Evolutionary conservation across 2,888 invertebrate species (phyloP).

Genomic region (Palloptera scutellata): DNA sequence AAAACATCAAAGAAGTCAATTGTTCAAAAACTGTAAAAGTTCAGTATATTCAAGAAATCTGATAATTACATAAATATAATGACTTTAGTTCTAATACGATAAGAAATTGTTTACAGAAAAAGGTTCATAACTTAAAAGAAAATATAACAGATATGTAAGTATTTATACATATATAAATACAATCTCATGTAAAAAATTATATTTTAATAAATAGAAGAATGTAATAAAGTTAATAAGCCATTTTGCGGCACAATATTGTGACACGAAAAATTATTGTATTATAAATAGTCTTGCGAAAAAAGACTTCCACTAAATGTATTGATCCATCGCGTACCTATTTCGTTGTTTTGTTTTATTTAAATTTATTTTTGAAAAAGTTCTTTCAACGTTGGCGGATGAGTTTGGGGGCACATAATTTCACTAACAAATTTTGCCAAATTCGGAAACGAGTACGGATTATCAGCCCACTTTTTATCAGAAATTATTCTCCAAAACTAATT

Average conservation of each 20-base stretch:
- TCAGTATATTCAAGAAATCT: no score
- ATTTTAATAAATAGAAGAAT: no score
- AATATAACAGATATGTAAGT: not conserved
- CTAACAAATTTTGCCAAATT: conserved; percentile 16
- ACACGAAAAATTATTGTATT: not conserved
- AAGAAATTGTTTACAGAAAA: no score
- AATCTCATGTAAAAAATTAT: no score
- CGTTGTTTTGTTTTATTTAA: conserved; percentile 24
- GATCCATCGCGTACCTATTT: not conserved
- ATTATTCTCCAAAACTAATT: conserved; percentile 7
- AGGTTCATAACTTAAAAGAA: no score
- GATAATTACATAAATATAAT: no score
- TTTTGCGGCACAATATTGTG: not conserved
- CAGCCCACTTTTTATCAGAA: conserved; percentile 9
- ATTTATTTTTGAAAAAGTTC: conserved; percentile 25
- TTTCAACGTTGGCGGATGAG: conserved; percentile 23
- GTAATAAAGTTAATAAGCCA: no score
- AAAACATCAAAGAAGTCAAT: no score
- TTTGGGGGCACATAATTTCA: conserved; percentile 11
- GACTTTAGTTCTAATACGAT: no score
- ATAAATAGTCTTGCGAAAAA: conserved; percentile 20
- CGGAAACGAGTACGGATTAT: conserved; percentile 10
- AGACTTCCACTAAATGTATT: conserved; percentile 6
- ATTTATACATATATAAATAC: conserved; percentile 10
- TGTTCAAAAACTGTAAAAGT: no score